phyloP scores from a whole-genome alignment of 2,797 vertebrate genomes.

The Hirundo rustica region DNA sequence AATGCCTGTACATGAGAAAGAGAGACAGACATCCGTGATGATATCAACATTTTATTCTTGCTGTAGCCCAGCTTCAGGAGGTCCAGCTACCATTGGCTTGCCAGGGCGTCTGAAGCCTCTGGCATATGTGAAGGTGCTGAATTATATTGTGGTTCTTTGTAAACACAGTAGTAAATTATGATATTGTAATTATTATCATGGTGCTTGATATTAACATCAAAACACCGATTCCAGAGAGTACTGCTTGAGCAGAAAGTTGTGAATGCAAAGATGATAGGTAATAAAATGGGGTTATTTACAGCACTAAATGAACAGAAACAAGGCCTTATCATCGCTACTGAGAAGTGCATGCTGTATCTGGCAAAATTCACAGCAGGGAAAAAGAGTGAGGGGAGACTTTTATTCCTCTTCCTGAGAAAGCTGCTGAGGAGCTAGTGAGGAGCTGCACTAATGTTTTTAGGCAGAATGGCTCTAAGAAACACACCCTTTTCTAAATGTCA shows the following conservation, averaged over 20 bases:
- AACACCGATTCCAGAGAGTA: neutral
- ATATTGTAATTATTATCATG: neutral
- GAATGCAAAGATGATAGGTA: neutral
- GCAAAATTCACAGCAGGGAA: neutral
- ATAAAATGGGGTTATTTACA: neutral
- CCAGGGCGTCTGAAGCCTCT: neutral
- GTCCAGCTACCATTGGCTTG: neutral
- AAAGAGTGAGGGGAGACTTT: neutral
- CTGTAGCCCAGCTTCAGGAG: neutral
- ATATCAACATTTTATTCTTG: slow-evolving; percentile 31
- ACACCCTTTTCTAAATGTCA: slow-evolving; percentile 42
- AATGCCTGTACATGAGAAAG: slow-evolving; percentile 5
- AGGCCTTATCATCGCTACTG: neutral
- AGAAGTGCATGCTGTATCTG: neutral
- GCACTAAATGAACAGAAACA: neutral
- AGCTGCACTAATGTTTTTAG: neutral
- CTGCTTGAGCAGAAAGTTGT: neutral
- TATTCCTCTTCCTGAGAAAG: neutral
- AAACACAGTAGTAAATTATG: neutral
- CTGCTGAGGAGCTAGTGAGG: neutral
- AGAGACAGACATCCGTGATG: neutral
- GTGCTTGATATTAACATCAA: neutral
- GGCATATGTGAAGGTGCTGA: neutral
- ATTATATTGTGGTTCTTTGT: neutral
- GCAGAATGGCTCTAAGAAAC: slow-evolving; percentile 34